phyloP scores from a whole-genome alignment of 1,140 invertebrate genomes.

The Sminthurides bifidus region DNA sequence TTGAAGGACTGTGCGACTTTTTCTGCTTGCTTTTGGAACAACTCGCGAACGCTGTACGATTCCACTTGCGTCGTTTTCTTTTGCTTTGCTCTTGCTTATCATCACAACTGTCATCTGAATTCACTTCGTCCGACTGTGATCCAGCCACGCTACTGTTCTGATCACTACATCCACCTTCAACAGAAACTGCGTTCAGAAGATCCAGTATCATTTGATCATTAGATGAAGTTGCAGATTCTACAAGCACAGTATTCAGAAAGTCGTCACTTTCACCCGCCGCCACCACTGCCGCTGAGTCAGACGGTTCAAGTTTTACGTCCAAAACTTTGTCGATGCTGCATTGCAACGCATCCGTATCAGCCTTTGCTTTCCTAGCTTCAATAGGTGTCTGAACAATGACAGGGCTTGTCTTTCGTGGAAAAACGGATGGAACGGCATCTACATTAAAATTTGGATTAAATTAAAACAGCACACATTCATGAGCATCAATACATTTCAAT shows the following conservation, averaged over 20 bases:
- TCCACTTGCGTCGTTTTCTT: conserved; percentile 23
- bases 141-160: background rate
- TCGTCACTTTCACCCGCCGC: background rate
- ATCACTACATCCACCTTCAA: background rate
- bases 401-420: conserved; percentile 22
- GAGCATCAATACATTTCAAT: background rate
- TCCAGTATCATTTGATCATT: conserved; percentile 18
- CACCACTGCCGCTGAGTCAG: too few species aligned
- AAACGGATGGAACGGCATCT: conserved; percentile 29
- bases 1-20: background rate
- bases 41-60: conserved; percentile 22
- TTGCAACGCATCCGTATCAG: too few species aligned
- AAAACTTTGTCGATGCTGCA: too few species aligned
- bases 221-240: conserved; percentile 15
- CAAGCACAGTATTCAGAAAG: background rate
- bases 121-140: background rate
- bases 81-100: conserved; percentile 2
- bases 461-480: background rate
- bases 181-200: conserved; percentile 6
- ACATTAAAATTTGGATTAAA: background rate
- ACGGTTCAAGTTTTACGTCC: too few species aligned
- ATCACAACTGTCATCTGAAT: background rate
- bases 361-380: background rate
- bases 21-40: conserved; percentile 22
- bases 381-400: conserved; percentile 14